A percentile compares a stretch with the other conserved stretches of the same genome.
These are phyloP conservation scores for Molanna angustata DNA, from an alignment of 2,888 invertebrate genomes.

Conservation along the genomic window DNA sequence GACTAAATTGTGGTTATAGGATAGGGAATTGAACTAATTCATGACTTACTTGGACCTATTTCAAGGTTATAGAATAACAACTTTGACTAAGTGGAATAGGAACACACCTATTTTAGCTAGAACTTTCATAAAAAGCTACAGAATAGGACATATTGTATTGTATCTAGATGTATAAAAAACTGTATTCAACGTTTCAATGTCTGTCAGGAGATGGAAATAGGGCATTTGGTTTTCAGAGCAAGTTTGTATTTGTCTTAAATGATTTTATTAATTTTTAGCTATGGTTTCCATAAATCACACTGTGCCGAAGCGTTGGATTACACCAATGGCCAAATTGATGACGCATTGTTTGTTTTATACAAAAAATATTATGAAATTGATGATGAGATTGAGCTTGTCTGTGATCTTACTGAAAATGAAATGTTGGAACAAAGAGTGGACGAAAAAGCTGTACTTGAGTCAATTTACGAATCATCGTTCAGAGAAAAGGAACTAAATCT, in stretches of 20 bases:
- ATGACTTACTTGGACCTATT: no score
- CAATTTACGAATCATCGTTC: constrained; percentile 72
- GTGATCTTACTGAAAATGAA: constrained; percentile 51
- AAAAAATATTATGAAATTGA: constrained; percentile 64
- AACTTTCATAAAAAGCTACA: no score
- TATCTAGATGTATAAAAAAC: constrained; percentile 8
- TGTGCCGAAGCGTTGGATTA: constrained; percentile 71
- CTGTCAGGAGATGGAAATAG: no score
- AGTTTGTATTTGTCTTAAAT: not conserved
- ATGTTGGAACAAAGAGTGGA: constrained; percentile 65
- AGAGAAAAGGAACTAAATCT: constrained; percentile 64
- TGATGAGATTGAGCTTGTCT: constrained; percentile 44
- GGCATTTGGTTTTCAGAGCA: not conserved
- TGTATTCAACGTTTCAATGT: not conserved
- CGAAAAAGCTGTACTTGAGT: constrained; percentile 71
- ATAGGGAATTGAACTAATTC: no score
- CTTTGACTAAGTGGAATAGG: no score
- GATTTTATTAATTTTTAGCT: constrained; percentile 48
- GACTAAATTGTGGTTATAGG: no score
- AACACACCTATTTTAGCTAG: no score
- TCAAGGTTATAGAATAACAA: no score
- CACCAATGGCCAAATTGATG: constrained; percentile 66
- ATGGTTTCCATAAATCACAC: constrained; percentile 72
- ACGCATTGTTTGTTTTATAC: constrained; percentile 67
- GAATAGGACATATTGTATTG: no score